These are phyloP conservation scores for Morpho helenor DNA, from an alignment of 2,888 invertebrate genomes.

Conservation along the genomic window DNA sequence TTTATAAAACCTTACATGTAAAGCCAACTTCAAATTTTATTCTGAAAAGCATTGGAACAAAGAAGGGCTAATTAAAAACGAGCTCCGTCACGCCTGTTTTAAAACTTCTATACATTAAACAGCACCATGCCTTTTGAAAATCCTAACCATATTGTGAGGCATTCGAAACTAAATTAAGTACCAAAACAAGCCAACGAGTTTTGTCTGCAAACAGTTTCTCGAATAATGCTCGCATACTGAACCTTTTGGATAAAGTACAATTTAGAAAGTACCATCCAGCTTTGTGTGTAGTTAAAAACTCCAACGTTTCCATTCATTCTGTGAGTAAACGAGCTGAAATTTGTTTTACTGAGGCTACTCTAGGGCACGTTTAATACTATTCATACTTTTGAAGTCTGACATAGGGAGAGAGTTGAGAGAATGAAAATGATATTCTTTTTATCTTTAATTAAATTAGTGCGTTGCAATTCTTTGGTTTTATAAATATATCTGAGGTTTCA, in stretches of 20 bases:
- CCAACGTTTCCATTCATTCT: conserved; percentile 35
- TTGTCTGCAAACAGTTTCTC: conserved; percentile 14
- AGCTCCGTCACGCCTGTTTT: conserved; percentile 1
- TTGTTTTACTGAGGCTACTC: conserved; percentile 36
- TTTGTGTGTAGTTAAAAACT: conserved; percentile 26
- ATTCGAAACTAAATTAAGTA: conserved; percentile 13
- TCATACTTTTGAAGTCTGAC: conserved; percentile 35
- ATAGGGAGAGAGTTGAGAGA: conserved; percentile 22
- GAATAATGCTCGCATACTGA: conserved; percentile 3
- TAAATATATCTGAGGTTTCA: no score
- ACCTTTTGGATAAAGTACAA: conserved; percentile 5
- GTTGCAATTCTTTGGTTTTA: no score
- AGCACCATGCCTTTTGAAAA: conserved; percentile 5
- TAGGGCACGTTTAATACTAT: conserved; percentile 34
- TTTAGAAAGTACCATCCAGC: conserved; percentile 20
- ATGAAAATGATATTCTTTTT: neutral
- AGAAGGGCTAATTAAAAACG: conserved; percentile 1
- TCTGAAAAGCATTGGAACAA: neutral
- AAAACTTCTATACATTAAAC: conserved; percentile 4
- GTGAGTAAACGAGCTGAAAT: conserved; percentile 39
- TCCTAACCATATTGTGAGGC: conserved; percentile 1
- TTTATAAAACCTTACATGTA: neutral
- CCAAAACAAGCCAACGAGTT: conserved; percentile 5
- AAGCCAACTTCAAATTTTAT: conserved; percentile 1
- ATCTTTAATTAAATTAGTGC: no score